phyloP scores from a whole-genome alignment of 2,888 invertebrate species.

The Sphaerophoria rueppellii region DNA sequence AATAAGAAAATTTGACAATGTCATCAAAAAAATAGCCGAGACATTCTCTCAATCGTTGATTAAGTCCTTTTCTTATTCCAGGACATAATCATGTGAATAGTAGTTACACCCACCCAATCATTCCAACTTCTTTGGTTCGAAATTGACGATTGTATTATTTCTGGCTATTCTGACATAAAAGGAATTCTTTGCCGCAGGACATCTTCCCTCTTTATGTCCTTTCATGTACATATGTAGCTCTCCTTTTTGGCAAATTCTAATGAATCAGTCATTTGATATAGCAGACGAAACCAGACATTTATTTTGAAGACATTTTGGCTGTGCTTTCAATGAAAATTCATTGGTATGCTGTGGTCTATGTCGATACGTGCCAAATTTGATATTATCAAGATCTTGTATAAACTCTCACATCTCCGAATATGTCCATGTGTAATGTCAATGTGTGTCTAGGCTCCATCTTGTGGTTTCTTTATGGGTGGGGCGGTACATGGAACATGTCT shows the following conservation, averaged over 20 bases:
- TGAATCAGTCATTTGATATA: slow-evolving; percentile 57
- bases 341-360: slow-evolving; percentile 67
- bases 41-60: slow-evolving; percentile 29
- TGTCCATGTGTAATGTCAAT: slow-evolving; percentile 2
- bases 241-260: slow-evolving; percentile 56
- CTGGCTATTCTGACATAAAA: slow-evolving; percentile 41
- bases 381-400: slow-evolving; percentile 66
- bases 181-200: slow-evolving; percentile 58
- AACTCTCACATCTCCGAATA: background rate
- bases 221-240: background rate
- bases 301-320: slow-evolving; percentile 39
- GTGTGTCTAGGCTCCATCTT: slow-evolving; percentile 50
- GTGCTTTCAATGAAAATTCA: slow-evolving; percentile 60
- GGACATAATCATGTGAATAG: background rate
- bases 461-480: slow-evolving; percentile 36
- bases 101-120: background rate
- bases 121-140: slow-evolving; percentile 45
- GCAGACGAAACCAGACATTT: slow-evolving; percentile 9
- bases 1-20: slow-evolving; percentile 40
- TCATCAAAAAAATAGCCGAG: slow-evolving; percentile 44
- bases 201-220: slow-evolving; percentile 1
- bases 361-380: slow-evolving; percentile 69
- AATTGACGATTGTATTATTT: slow-evolving; percentile 30
- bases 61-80: slow-evolving; percentile 17
- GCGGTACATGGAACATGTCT: slow-evolving; percentile 4